phyloP scores from a whole-genome alignment of 2,797 vertebrate species.

The Australoheros facetus region DNA sequence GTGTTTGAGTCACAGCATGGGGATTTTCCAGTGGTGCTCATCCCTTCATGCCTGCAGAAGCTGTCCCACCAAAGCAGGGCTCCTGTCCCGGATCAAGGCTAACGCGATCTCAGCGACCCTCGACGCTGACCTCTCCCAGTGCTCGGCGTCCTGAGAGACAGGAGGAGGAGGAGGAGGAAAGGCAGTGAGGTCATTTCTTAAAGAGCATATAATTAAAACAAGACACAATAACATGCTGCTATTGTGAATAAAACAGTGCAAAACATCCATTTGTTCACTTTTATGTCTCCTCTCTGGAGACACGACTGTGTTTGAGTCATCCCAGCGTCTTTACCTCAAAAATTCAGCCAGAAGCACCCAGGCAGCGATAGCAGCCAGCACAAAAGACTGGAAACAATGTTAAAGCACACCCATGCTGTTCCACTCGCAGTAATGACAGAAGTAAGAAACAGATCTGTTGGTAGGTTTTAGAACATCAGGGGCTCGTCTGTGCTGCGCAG shows the following conservation, averaged over 20 bases:
- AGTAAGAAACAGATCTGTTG: background rate
- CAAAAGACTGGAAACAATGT: slow-evolving; percentile 19
- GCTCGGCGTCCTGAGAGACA: slow-evolving; percentile 64
- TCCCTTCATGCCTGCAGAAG: slow-evolving; percentile 75
- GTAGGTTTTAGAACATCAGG: background rate
- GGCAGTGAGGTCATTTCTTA: background rate
- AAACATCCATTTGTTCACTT: slow-evolving; percentile 27
- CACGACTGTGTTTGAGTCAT: slow-evolving; percentile 10
- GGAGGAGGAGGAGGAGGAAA: background rate
- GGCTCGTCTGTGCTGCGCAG: background rate
- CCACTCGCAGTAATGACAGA: background rate
- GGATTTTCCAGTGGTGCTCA: background rate
- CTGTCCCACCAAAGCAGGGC: slow-evolving; percentile 77
- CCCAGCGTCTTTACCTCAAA: background rate
- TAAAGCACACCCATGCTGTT: slow-evolving; percentile 16
- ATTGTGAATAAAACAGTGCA: background rate
- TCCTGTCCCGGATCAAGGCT: slow-evolving; percentile 77
- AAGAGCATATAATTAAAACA: slow-evolving; percentile 13
- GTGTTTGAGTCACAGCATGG: background rate
- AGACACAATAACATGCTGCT: background rate
- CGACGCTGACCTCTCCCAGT: slow-evolving; percentile 70
- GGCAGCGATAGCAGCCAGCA: slow-evolving; percentile 7
- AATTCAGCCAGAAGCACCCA: slow-evolving; percentile 16
- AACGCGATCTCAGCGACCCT: slow-evolving; percentile 69
- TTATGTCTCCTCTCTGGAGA: slow-evolving; percentile 1